A percentile compares a stretch with the other conserved stretches of the same genome.
Evolutionary conservation across 2,888 invertebrate genomes (phyloP).

Genomic region (Torymus texanus): DNA sequence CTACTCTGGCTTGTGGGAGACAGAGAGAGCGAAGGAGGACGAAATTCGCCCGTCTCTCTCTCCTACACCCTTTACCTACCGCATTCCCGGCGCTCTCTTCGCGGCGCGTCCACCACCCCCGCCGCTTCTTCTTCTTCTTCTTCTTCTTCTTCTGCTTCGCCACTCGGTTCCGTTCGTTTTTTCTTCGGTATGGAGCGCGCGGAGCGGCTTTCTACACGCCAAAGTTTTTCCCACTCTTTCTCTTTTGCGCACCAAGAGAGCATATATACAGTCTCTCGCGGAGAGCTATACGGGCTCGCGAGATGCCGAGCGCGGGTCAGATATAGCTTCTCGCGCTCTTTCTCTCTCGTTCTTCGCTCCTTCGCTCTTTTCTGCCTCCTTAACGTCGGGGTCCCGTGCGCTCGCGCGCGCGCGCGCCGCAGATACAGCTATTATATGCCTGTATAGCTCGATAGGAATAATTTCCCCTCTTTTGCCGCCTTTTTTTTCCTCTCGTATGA

Average conservation of each 20-base stretch:
- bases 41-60: conserved; percentile 43
- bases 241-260: conserved; percentile 1
- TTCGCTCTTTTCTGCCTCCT: conserved; percentile 13
- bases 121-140: conserved; percentile 5
- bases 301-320: conserved; percentile 45
- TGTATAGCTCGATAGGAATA: conserved; percentile 46
- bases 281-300: neutral
- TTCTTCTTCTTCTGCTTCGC: conserved; percentile 12
- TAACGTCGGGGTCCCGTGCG: neutral
- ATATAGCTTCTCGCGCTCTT: conserved; percentile 45
- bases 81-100: conserved; percentile 39
- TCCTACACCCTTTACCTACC: conserved; percentile 55
- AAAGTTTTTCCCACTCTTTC: conserved; percentile 55
- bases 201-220: conserved; percentile 49
- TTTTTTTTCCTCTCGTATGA: conserved; percentile 25
- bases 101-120: conserved; percentile 44
- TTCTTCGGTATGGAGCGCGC: conserved; percentile 29
- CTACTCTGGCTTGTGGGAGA: neutral
- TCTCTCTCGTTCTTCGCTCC: conserved; percentile 26
- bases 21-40: conserved; percentile 20
- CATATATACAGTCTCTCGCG: neutral
- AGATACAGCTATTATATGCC: conserved; percentile 46
- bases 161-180: conserved; percentile 48
- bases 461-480: conserved; percentile 31
- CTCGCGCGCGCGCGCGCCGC: conserved; percentile 8